Conservation (phyloP, 2,797 vertebrate genomes). For the Martes flavigula region DNA sequence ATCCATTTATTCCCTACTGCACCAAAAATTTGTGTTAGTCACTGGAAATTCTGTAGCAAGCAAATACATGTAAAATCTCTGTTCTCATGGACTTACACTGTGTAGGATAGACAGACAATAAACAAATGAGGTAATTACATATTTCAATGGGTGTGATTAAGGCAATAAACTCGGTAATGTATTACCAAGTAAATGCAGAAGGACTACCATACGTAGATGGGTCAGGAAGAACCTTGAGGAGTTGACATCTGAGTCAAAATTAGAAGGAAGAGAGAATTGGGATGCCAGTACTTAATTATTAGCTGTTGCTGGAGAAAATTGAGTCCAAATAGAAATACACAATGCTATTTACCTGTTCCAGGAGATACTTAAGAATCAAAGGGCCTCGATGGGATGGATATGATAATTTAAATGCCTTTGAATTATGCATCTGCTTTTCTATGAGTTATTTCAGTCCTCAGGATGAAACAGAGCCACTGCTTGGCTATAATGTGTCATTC, state of each 20-base stretch:
- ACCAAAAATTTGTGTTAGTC: background rate
- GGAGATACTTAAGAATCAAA: background rate
- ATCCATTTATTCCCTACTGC: background rate
- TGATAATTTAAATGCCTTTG: background rate
- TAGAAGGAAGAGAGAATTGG: constrained; percentile 15
- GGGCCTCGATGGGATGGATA: background rate
- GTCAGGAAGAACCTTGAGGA: background rate
- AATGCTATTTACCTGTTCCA: background rate
- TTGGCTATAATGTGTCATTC: background rate
- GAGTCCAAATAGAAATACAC: background rate
- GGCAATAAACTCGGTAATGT: background rate
- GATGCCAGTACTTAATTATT: background rate
- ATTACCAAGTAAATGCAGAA: background rate
- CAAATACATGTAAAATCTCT: background rate
- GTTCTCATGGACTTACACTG: background rate
- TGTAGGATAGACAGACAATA: background rate
- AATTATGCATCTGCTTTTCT: background rate
- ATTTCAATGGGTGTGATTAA: background rate
- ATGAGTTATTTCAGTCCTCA: constrained; percentile 1
- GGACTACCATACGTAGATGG: background rate
- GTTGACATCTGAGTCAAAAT: background rate
- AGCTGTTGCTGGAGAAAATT: background rate
- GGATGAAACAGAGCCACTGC: background rate
- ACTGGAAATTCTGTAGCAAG: background rate
- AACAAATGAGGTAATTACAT: background rate